Base-by-base conservation (phyloP, 2,113 vertebrate species). In the Ptilorrhoa leucosticta region DNA sequence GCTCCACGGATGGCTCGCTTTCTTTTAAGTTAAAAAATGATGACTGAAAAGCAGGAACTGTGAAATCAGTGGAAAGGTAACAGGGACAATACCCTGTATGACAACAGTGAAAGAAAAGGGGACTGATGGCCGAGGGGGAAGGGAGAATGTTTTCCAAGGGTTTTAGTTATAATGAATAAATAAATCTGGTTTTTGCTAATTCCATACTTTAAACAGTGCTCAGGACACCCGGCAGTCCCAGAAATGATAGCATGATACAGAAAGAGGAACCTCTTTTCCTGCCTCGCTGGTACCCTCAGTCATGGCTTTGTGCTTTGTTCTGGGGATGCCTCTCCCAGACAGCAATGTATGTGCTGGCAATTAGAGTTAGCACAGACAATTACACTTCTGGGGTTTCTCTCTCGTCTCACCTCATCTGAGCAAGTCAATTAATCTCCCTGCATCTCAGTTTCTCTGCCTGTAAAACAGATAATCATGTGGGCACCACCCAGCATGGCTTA, bases 341-440 rank as follows among this genome's bases (percentile, higher is more conserved):
- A 10, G 53, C 24, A 66, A 66, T 39, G 7, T 26, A n/a, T 31
- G 64, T 54, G 44, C 56, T 87, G 57, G 91, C 91, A 90, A 77
- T 90, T 79, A 86, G 69, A 89, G 60, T 47, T 58, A 88, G 83
- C 7, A 1, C 83, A 92, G 80, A 48, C 86, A 92, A 75, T 91
- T 93, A 89, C 10, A 9, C 83, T 78, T 89, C 69, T 91, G 86
- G 80, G 87, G 56, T 77, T 90, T 89, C 77, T 89, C 26, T 83
- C 87, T 58, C 61, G 24, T 75, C 64, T 96, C 93, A 87, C 87
- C 93, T 94, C 76, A 22, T 75, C 83, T 10, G 40, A 93, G 57
- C 77, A 68, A 92, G 83, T 84, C 87, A 87, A 50, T 95, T 95
- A 84, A 94, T 95, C 93, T 94, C 69, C 53, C 80, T n/a, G 69